Evolutionary conservation across 2,888 invertebrate genomes (phyloP), one percentile per base, ranked within the genome.

Genomic region (Hoplodrina ambigua): DNA sequence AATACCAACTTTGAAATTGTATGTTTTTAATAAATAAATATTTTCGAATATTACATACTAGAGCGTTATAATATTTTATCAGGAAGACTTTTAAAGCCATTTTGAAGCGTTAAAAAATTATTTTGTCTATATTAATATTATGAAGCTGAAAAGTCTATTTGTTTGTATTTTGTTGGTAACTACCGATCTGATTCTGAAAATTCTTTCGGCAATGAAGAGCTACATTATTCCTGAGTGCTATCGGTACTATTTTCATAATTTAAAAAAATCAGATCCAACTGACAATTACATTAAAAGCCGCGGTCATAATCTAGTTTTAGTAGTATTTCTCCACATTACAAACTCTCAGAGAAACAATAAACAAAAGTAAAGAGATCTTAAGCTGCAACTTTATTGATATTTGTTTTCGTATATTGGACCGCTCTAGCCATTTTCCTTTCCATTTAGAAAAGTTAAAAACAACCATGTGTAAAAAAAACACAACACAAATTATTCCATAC

Each of bases 401-500:
- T 66, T 17, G 11, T 56, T 25, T 50, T 13, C 15, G 11, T 52
- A 25, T 13, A 20, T 33, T 33, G n/a, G 33, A 44, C 17, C 15
- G n/a, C 20, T 55, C 17, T 11, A 1, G 4, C 13, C 37, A 59
- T 64, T 63, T 72, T 63, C 30, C 30, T 37, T 75, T 50, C 44
- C 15, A 10, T 46, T 57, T 62, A 17, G 6, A 30, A 25, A 54
- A 19, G 41, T 61, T 57, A 3, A 33, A 59, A 62, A 59, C 52
- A 59, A 50, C 7, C 61, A 70, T 49, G 33, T 66, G 44, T 59
- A 60, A 33, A 64, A 72, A 54, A 54, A 78, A 67, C 46, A 57
- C 65, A 61, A 66, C 15, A 65, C 41, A 61, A 66, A 70, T 70
- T 33, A 64, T 63, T 64, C 58, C 69, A 49, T 59, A 70, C 50